Evolutionary conservation across 2,888 invertebrate species (phyloP).

Genomic region (Schrankia costaestrigalis): DNA sequence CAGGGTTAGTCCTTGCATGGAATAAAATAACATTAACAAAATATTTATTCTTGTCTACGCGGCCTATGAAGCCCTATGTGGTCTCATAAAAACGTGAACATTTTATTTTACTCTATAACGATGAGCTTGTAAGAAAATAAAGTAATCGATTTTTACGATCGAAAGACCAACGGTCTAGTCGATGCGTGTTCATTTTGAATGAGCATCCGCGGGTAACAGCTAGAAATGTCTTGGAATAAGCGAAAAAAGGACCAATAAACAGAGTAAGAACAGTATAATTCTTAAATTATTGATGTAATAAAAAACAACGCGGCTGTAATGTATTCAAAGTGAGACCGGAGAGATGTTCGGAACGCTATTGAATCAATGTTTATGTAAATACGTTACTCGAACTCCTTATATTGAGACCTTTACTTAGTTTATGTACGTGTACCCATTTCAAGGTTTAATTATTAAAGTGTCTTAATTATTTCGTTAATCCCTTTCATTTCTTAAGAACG

Average conservation of each 20-base stretch:
- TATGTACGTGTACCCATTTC: constrained; percentile 49
- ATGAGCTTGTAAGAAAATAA: constrained; percentile 48
- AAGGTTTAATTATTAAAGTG: constrained; percentile 54
- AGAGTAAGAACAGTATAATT: constrained; percentile 57
- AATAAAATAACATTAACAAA: constrained; percentile 10
- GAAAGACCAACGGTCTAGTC: constrained; percentile 33
- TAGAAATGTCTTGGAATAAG: constrained; percentile 29
- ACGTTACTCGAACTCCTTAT: constrained; percentile 45
- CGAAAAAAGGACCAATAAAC: constrained; percentile 36
- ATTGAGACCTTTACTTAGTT: constrained; percentile 68
- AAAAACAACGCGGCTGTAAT: constrained; percentile 63
- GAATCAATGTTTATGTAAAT: constrained; percentile 74
- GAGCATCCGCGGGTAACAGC: constrained; percentile 39
- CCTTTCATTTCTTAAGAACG: constrained; percentile 8
- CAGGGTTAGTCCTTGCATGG: background rate
- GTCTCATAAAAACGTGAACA: constrained; percentile 33
- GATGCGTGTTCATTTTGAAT: constrained; percentile 30
- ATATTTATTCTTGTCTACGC: constrained; percentile 8
- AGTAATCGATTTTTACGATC: constrained; percentile 61
- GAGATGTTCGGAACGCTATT: constrained; percentile 57
- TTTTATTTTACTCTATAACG: constrained; percentile 42
- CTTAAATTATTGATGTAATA: constrained; percentile 69
- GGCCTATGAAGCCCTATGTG: constrained; percentile 28
- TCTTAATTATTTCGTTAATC: constrained; percentile 36
- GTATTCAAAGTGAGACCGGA: constrained; percentile 65